Base-by-base conservation (phyloP, 2,888 invertebrate genomes). In the Blera fallax region DNA sequence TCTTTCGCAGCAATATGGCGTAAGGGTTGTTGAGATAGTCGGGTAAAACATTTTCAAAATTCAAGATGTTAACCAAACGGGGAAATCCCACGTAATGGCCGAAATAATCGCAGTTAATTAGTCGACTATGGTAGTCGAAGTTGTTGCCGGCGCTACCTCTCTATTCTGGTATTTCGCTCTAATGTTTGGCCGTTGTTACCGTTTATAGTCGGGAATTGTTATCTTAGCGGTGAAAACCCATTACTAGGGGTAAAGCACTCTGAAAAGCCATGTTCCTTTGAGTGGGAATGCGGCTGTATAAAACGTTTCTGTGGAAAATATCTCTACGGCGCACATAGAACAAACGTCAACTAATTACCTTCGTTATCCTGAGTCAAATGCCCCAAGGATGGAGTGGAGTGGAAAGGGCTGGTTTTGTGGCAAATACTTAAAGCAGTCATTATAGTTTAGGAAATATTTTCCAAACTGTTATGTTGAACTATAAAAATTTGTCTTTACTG, bases 91-190 rank as follows among this genome's bases (percentile, higher is more conserved):
- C 91, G 91, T 91, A 91, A 91, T 91, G 91, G 91, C 91, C 91
- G 91, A 91, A 91, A 91, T 91, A 91, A 91, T 91, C 91, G 91
- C 89, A 91, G 91, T 91, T 91, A 91, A 91, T 91, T 91, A 91
- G 91, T 91, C 91, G 91, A 89, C 91, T 90, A 87, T 85, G 69
- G 87, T 34, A 45, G 72, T 45, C 14, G 62, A 60, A 60, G 70
- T 80, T 84, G 70, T 58, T 83, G 69, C 70, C 56, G 43, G 52
- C 43, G 52, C 27, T 69, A 64, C 54, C 45, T 64, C 34, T 70
- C 58, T 58, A 74, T 78, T 81, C 48, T 58, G 69, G 24, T 76
- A 65, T 80, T 80, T 34, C 8, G 54, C 48, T 77, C 64, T 77
- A 80, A 58, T 80, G 60, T 72, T 81, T 85, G 81, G 81, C 70